phyloP scores from a whole-genome alignment of 2,113 vertebrate species.

The Anser brachyrhynchus region DNA sequence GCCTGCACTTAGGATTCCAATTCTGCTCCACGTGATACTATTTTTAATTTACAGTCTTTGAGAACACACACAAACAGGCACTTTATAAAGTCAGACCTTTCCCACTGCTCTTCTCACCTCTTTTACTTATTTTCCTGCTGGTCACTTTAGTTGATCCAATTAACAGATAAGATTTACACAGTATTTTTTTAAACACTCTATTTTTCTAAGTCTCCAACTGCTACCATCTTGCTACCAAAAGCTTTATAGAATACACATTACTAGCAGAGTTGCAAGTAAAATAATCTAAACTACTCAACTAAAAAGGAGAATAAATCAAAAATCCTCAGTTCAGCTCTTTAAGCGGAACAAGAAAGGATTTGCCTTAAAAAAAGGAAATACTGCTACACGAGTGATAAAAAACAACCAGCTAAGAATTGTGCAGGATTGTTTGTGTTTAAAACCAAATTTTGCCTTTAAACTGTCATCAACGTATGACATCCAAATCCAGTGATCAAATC shows the following conservation, averaged over 20 bases:
- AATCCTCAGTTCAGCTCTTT: conserved; percentile 2
- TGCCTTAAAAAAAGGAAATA: conserved; percentile 9
- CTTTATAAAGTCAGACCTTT: background rate
- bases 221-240: conserved; percentile 8
- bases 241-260: background rate
- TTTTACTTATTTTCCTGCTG: background rate
- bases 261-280: background rate
- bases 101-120: background rate
- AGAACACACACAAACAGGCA: background rate
- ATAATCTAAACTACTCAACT: background rate
- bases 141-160: background rate
- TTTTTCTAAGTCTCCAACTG: conserved; percentile 21
- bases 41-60: conserved; percentile 48
- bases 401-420: background rate
- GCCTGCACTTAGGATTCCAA: background rate
- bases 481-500: background rate
- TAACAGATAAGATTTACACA: background rate
- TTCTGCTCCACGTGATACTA: background rate
- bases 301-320: conserved; percentile 14
- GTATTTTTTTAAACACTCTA: conserved; percentile 14
- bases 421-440: background rate
- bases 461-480: background rate
- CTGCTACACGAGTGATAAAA: conserved; percentile 9
- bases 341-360: conserved; percentile 31
- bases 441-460: background rate